Conservation (phyloP, 2,797 vertebrate genomes). For the Astyanax mexicanus region DNA sequence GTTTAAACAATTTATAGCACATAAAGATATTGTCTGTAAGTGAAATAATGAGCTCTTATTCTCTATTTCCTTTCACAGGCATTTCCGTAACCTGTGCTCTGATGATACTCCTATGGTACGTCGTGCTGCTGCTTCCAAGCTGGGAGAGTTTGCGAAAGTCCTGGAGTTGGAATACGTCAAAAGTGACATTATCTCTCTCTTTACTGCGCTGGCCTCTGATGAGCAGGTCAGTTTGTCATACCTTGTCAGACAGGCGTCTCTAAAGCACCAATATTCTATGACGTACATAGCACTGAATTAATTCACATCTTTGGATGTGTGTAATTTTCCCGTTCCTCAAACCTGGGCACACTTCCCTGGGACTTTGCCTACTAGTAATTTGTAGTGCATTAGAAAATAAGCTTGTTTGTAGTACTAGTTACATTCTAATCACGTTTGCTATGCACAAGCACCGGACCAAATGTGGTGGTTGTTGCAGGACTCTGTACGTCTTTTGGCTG, state of each 20-base stretch:
- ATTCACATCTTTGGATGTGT: background rate
- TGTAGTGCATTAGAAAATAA: background rate
- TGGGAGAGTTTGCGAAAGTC: slow-evolving; percentile 88
- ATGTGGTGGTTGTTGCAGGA: slow-evolving; percentile 70
- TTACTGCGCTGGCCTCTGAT: slow-evolving; percentile 87
- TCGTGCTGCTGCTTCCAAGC: slow-evolving; percentile 86
- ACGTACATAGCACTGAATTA: background rate
- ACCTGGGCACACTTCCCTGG: background rate
- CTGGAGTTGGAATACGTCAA: slow-evolving; percentile 87
- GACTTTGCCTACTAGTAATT: background rate
- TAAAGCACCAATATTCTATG: too few relatives aligned
- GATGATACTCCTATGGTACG: slow-evolving; percentile 90
- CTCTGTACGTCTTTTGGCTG: slow-evolving; percentile 89
- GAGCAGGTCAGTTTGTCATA: slow-evolving; percentile 78
- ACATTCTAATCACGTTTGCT: background rate
- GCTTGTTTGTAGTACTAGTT: background rate
- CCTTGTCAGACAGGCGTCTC: background rate
- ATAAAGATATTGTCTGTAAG: too few relatives aligned
- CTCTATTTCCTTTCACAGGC: slow-evolving; percentile 64
- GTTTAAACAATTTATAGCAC: too few relatives aligned
- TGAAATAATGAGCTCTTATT: too few relatives aligned
- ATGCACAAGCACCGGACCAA: background rate
- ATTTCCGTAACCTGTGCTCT: slow-evolving; percentile 87
- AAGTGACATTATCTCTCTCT: slow-evolving; percentile 88
- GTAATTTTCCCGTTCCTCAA: background rate